Base-by-base conservation (phyloP, 2,888 invertebrate species). In the Noctuana brunneofusca region DNA sequence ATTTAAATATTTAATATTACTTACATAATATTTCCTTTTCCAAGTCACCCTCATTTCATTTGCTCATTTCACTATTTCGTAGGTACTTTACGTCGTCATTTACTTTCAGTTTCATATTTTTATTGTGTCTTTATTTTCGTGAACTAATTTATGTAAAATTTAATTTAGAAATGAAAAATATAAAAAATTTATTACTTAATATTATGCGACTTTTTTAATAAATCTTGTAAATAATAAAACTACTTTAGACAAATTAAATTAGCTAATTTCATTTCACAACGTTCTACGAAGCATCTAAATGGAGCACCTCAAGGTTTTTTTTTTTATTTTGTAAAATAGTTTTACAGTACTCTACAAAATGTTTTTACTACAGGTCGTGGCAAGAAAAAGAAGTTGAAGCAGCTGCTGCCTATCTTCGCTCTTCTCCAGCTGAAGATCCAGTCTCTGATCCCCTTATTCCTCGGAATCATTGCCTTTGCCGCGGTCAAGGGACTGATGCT, bases 401-500 rank as follows among this genome's bases (percentile, higher is more conserved):
- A 94, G 75, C 93, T 96, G 74, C 81, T 95, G 80, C 95, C 96
- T 48, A 92, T 96, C 81, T 91, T 96, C 72, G 92, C 96, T 75
- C 93, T 97, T 63, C 90, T 96, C 79, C 96, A 96, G 78, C 86
- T 97, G 81, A 97, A 97, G 92, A 95, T 91, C 73, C 96, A 96
- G 69, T 94, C 95, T 30, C 92, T 97, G 68, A 94, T 96, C 73
- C 96, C 96, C 30, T 87, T 97, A 70, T 94, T 95, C 75, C 93
- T 97, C 64, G 97, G 86, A 41, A 83, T 91, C 76, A 93, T 97
- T 74, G 96, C 96, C 59, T 92, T 97, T 67, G 92, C 96, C 50
- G 96, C 96, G 46, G 93, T 97, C 92, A 97, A 97, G 93, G 97
- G 97, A 66, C 92, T 97, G 71, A 88, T 96, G 76, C 93, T 97